Conservation (phyloP, 2,888 invertebrate genomes). For the Eupithecia subumbrata region DNA sequence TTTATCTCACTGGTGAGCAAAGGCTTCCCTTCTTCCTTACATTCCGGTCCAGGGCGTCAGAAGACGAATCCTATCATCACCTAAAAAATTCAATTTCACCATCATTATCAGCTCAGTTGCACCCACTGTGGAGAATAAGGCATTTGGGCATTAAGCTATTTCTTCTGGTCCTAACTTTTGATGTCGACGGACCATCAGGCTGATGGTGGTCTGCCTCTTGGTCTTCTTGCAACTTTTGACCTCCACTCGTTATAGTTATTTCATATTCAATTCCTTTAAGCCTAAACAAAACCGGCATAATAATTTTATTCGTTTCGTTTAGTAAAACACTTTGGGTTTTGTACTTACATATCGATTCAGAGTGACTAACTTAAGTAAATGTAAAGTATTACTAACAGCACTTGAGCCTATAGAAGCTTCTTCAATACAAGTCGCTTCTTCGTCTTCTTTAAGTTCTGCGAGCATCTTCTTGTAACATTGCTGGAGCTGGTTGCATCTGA, state of each 20-base stretch:
- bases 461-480: conserved; percentile 66
- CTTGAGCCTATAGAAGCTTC: conserved; percentile 66
- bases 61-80: not conserved
- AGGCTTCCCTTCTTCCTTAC: not conserved
- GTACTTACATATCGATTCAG: not conserved
- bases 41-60: not conserved
- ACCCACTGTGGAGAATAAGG: not conserved
- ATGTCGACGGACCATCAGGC: not conserved
- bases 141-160: not conserved
- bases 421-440: conserved; percentile 67
- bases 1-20: not conserved
- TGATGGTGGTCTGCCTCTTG: not conserved
- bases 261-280: not conserved
- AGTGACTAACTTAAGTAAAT: not conserved
- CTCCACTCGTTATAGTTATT: not conserved
- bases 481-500: conserved; percentile 64
- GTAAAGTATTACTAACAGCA: conserved; percentile 56
- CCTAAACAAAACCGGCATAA: not conserved
- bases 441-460: conserved; percentile 51
- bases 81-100: not conserved
- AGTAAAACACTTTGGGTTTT: not conserved
- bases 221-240: not conserved
- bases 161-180: not conserved
- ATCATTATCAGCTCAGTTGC: not conserved
- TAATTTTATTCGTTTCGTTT: not conserved